Evolutionary conservation across 2,113 vertebrate genomes (phyloP), one percentile per base, ranked within the genome.

Genomic region (Hippocampus guttulatus): DNA sequence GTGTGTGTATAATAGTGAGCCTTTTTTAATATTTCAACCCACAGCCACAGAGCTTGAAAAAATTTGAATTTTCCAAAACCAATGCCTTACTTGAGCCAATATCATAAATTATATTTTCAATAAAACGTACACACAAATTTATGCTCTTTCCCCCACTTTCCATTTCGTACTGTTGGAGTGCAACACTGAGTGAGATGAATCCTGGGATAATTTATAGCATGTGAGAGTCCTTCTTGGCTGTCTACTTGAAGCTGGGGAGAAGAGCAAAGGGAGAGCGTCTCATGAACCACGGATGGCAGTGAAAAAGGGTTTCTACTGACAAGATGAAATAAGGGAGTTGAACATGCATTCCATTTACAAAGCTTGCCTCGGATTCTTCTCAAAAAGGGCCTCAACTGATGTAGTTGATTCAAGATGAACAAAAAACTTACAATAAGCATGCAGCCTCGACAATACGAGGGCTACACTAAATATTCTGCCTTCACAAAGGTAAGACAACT

Each of bases 231-330:
- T 11, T 11, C 43, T 11, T 11, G 54, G 75, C 74, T 72, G 68
- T 9, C 63, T 77, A 74, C 58, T 79, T 82, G 76, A 74, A 70
- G 75, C 78, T 49, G 60, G 57, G 77, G 64, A 30, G 47, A 67
- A 66, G 60, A 41, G 8, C 25, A 71, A n/a, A 20, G 77, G 69
- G 74, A 38, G 38, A 80, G 64, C 60, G 38, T 70, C 74, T 69
- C 83, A 81, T 87, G 85, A 78, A 81, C 67, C 11, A 38, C 76
- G 40, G 63, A 64, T 64, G 80, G 84, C 77, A 33, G 64, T 76
- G 33, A 77, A 84, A 86, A 76, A 60, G 64, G 71, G 63, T 78
- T 78, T 73, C 80, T 86, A 73, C 70, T 79, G 78, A 87, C 80
- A 74, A 79, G 66, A 85, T 80, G 76, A 80, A 80, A 77, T 75